Evolutionary conservation across 2,888 invertebrate genomes (phyloP).

Genomic region (Helicoverpa assulta): DNA sequence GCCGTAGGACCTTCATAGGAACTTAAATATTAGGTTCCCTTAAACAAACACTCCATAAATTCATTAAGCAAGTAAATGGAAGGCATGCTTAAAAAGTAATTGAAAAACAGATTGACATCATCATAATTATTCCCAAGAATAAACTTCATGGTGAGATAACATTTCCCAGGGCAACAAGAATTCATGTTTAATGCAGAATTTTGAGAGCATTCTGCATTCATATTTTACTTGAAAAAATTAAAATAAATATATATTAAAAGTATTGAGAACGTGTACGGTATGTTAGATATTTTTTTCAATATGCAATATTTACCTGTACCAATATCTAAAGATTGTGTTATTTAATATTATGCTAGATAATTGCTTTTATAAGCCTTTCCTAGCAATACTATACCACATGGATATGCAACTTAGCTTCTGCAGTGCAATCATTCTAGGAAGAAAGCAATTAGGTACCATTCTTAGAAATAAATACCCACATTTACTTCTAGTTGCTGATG

Average conservation of each 20-base stretch:
- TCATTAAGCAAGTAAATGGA: not conserved
- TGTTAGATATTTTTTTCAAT: not conserved
- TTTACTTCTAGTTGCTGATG: slow-evolving; percentile 16
- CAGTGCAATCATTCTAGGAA: slow-evolving; percentile 11
- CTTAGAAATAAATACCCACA: slow-evolving; percentile 22
- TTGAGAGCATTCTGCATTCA: not conserved
- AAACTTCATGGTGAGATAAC: not conserved
- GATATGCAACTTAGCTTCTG: not conserved
- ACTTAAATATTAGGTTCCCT: no score
- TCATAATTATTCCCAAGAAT: not conserved
- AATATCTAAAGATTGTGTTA: not conserved
- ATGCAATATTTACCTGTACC: not conserved
- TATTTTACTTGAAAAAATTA: no score
- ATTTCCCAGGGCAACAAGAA: not conserved
- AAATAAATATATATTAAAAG: no score
- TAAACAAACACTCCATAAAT: not conserved
- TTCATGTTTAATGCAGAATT: not conserved
- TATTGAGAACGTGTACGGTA: no score
- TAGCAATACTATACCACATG: not conserved
- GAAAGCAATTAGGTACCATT: slow-evolving; percentile 22
- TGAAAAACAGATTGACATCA: not conserved
- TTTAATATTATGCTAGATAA: not conserved
- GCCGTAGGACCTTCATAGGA: not conserved
- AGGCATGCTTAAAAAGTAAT: not conserved
- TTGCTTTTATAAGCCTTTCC: not conserved